Percentiles rank a stretch among this genome's conserved stretches.
Conservation (phyloP, 1,140 invertebrate genomes). For the Sweltsa coloradensis region DNA sequence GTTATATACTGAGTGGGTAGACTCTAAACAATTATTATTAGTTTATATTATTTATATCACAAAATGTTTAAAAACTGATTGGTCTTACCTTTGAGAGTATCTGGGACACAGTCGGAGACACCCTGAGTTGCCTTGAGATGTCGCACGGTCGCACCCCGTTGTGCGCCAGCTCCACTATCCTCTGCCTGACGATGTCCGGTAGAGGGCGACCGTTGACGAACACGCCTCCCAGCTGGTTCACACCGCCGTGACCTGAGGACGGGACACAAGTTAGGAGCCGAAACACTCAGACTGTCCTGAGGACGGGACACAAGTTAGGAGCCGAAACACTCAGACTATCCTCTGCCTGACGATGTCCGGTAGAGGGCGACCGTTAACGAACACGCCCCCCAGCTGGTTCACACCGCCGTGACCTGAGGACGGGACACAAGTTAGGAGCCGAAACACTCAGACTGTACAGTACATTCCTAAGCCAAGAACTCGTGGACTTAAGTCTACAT, state of each 20-base stretch:
- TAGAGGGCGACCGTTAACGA: conserved; percentile 89
- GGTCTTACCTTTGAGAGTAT: conserved; percentile 80
- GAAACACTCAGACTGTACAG: no score
- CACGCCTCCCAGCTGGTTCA: conserved; percentile 91
- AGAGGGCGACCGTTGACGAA: conserved; percentile 93
- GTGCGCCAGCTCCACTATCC: conserved; percentile 92
- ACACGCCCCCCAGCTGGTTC: conserved; percentile 91
- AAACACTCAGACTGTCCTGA: conserved; percentile 77
- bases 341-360: conserved; percentile 94
- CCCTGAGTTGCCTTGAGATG: conserved; percentile 78
- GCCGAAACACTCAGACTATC: conserved; percentile 54
- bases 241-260: conserved; percentile 77
- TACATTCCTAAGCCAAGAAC: no score
- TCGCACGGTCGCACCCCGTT: conserved; percentile 91
- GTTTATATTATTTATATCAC: no score
- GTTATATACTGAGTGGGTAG: no score
- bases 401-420: conserved; percentile 82
- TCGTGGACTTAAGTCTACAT: no score
- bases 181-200: conserved; percentile 85
- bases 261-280: background rate
- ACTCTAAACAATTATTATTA: no score
- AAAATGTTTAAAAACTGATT: background rate
- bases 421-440: background rate
- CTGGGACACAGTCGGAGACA: conserved; percentile 88
- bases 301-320: conserved; percentile 16